Percentiles rank a stretch among this genome's conserved stretches.
These are phyloP conservation scores for Anser cygnoides DNA, from an alignment of 2,113 vertebrate species.

Conservation along the genomic window DNA sequence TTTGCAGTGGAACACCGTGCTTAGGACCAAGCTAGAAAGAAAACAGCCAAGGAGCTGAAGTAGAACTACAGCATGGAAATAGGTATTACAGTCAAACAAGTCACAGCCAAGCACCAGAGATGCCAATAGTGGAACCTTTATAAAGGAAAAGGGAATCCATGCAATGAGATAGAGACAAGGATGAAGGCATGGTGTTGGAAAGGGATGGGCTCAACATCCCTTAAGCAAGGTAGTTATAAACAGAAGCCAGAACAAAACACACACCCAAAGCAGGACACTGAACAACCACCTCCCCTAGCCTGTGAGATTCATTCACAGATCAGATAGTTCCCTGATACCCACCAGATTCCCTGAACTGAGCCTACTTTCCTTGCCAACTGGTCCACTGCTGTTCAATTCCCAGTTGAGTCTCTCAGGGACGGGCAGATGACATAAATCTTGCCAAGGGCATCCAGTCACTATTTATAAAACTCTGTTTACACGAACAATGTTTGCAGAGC, in stretches of 20 bases:
- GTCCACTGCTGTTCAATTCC: background rate
- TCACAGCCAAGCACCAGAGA: background rate
- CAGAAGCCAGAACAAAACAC: background rate
- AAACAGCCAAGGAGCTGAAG: background rate
- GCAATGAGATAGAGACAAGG: background rate
- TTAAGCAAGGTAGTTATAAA: background rate
- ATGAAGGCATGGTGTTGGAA: background rate
- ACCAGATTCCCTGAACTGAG: background rate
- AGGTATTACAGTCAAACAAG: background rate
- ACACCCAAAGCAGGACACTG: background rate
- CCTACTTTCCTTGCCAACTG: background rate
- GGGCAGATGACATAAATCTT: background rate
- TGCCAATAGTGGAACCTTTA: background rate
- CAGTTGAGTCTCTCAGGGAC: background rate
- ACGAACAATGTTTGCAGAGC: slow-evolving; percentile 29
- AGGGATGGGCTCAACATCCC: background rate
- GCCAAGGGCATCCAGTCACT: background rate
- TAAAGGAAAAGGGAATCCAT: background rate
- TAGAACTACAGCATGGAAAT: background rate
- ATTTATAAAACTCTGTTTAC: slow-evolving; percentile 42
- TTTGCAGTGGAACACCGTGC: background rate
- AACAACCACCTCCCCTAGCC: background rate
- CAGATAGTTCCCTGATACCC: background rate
- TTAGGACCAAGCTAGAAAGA: background rate
- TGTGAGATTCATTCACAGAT: background rate